These are phyloP conservation scores for Aramus guarauna DNA, from an alignment of 2,113 vertebrate species.

Conservation along the genomic window DNA sequence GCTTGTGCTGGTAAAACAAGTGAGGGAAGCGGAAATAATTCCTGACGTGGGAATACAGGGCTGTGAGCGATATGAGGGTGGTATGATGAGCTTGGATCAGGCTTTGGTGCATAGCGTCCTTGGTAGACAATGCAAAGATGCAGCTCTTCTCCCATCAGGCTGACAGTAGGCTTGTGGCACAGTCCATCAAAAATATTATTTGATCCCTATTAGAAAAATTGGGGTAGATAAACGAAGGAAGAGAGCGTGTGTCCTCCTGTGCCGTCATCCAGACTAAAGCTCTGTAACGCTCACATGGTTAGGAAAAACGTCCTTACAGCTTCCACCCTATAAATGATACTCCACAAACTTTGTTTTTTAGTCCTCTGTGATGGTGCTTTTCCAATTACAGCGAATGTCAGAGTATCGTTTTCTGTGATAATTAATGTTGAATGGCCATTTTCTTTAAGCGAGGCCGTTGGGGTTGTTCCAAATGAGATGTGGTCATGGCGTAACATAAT, in stretches of 20 bases:
- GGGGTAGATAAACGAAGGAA: neutral
- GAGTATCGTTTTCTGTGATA: accelerated
- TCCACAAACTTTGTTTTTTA: neutral
- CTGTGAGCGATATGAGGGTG: neutral
- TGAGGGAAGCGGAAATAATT: neutral
- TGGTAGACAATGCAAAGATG: neutral
- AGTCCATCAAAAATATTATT: neutral
- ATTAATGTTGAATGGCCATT: neutral
- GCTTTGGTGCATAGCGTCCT: neutral
- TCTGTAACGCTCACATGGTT: neutral
- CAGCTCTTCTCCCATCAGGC: accelerated
- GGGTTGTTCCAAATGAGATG: neutral
- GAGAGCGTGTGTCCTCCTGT: accelerated
- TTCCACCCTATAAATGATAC: neutral
- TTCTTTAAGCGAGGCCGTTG: neutral
- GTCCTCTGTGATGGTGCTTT: neutral
- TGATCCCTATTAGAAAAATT: neutral
- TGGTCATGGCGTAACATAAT: neutral
- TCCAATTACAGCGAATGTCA: neutral
- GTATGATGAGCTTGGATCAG: neutral
- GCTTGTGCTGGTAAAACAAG: neutral
- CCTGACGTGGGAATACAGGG: neutral
- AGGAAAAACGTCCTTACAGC: neutral
- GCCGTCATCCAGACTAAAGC: neutral
- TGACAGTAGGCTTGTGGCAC: neutral